These are phyloP conservation scores for Pipistrellus nathusii DNA, from an alignment of 2,797 vertebrate genomes.

Conservation along the genomic window DNA sequence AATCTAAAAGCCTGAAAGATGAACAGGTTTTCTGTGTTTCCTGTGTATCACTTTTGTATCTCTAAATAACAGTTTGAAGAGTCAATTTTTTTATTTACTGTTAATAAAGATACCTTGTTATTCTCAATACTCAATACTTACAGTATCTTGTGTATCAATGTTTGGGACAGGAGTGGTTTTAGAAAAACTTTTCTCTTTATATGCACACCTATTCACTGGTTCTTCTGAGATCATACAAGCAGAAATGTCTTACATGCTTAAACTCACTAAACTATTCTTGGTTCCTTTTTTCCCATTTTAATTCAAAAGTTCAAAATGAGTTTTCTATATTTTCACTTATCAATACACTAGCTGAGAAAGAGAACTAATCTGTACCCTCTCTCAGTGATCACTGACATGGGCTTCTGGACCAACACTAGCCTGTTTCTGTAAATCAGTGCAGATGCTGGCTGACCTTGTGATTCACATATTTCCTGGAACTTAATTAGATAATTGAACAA, in stretches of 20 bases:
- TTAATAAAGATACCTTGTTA: not conserved
- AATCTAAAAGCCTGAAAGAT: not conserved
- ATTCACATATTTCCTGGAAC: slow-evolving; percentile 75
- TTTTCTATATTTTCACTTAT: not conserved
- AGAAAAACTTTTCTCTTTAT: not conserved
- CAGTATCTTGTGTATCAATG: not conserved
- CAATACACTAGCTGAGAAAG: not conserved
- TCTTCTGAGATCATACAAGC: not conserved
- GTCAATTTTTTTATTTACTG: not conserved
- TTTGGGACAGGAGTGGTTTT: not conserved
- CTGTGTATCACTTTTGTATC: not conserved
- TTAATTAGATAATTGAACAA: slow-evolving; percentile 82
- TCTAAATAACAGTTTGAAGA: not conserved
- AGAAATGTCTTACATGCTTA: not conserved
- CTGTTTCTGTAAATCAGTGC: slow-evolving; percentile 65
- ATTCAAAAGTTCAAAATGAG: slow-evolving; percentile 1
- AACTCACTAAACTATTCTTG: not conserved
- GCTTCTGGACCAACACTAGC: slow-evolving; percentile 2
- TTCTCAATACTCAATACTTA: not conserved
- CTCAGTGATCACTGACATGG: not conserved
- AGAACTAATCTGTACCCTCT: not conserved
- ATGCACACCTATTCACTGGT: not conserved
- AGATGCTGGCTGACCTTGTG: slow-evolving; percentile 42
- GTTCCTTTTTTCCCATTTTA: not conserved
- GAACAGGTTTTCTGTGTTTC: not conserved